Percentiles rank a stretch among this genome's conserved stretches.
These are phyloP conservation scores for Xenentodon cancila DNA, from an alignment of 2,797 vertebrate genomes.

Conservation along the genomic window DNA sequence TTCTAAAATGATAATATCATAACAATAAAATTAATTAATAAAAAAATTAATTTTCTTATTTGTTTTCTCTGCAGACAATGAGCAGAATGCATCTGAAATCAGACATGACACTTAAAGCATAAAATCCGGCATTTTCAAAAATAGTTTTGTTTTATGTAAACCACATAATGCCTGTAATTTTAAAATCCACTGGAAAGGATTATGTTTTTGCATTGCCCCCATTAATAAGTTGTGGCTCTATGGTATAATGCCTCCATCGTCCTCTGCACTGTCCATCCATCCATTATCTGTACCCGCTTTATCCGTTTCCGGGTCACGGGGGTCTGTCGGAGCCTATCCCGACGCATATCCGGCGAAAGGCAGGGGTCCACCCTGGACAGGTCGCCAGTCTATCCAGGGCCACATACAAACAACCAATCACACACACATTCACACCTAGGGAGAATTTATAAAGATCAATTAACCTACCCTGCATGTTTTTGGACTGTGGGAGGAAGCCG, in stretches of 20 bases:
- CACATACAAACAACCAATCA: no score
- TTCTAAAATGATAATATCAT: conserved; percentile 48
- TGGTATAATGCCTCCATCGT: conserved; percentile 66
- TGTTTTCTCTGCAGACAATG: conserved; percentile 40
- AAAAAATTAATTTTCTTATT: conserved; percentile 49
- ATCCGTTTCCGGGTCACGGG: no score
- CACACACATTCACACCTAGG: no score
- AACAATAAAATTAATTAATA: no score
- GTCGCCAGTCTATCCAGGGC: no score
- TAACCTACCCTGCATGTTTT: no score
- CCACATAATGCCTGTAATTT: conserved; percentile 45
- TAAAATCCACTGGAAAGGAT: conserved; percentile 76
- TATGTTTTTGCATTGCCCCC: conserved; percentile 60
- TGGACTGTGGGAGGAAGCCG: no score
- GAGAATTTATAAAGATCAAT: no score
- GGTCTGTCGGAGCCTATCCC: no score
- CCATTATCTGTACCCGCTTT: no score
- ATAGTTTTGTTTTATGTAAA: conserved; percentile 54
- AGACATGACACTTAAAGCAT: conserved; percentile 20
- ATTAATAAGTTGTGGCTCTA: conserved; percentile 67
- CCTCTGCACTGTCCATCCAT: conserved; percentile 40
- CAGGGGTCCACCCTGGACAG: no score
- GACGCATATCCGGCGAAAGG: no score
- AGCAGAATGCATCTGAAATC: conserved; percentile 18
- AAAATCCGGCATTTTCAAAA: conserved; percentile 35